These are phyloP conservation scores for Rhynchomys soricoides DNA, from an alignment of 2,113 vertebrate genomes.

Conservation along the genomic window DNA sequence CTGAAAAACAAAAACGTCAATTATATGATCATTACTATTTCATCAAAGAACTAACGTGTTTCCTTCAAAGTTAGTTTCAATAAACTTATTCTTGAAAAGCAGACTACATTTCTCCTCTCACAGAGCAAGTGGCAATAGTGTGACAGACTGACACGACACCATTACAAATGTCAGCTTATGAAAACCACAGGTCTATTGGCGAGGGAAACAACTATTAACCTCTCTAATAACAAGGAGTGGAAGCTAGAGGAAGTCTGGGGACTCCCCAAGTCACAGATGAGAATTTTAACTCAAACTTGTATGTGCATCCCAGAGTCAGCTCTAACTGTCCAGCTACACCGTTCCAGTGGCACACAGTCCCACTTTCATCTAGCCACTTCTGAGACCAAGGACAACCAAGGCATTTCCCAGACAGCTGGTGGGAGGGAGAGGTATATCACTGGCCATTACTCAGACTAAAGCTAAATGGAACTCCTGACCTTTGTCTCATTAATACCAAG, in stretches of 20 bases:
- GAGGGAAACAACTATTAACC: slow-evolving; percentile 54
- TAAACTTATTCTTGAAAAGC: slow-evolving; percentile 19
- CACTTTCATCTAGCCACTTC: slow-evolving; percentile 52
- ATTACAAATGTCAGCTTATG: neutral
- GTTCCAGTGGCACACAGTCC: slow-evolving; percentile 7
- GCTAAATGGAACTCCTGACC: slow-evolving; percentile 78
- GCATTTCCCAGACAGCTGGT: slow-evolving; percentile 72
- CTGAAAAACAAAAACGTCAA: neutral
- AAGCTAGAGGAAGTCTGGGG: neutral
- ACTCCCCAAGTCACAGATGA: slow-evolving; percentile 7
- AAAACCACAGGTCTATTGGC: neutral
- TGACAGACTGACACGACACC: neutral
- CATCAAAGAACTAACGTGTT: neutral
- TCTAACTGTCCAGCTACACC: slow-evolving; percentile 48
- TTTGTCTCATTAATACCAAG: slow-evolving; percentile 76
- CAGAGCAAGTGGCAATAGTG: slow-evolving; percentile 43
- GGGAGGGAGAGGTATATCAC: slow-evolving; percentile 55
- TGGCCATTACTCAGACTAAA: slow-evolving; percentile 59
- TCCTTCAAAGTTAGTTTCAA: slow-evolving; percentile 48
- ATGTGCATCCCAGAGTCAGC: slow-evolving; percentile 25
- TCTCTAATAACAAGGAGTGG: slow-evolving; percentile 20
- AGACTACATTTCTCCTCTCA: slow-evolving; percentile 51
- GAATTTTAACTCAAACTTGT: slow-evolving; percentile 45
- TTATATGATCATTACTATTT: neutral
- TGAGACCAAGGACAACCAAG: slow-evolving; percentile 69